Percentiles rank a stretch among this genome's conserved stretches.
Conservation (phyloP, 2,888 invertebrate genomes). For the Arenicola marina region DNA sequence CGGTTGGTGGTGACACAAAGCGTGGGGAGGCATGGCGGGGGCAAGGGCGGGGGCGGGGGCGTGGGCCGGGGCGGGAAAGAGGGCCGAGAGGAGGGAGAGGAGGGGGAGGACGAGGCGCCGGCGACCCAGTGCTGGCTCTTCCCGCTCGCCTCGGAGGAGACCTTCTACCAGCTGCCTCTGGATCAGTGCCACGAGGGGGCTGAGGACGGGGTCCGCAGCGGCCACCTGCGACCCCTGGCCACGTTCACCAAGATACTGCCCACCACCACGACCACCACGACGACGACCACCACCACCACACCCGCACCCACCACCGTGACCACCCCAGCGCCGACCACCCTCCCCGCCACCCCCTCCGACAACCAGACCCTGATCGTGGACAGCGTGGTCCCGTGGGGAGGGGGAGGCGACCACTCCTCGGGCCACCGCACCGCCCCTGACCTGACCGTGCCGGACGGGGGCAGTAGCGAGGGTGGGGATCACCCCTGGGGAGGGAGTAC, state of each 20-base stretch:
- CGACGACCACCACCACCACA: background rate
- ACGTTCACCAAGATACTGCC: background rate
- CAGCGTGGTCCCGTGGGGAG: no score
- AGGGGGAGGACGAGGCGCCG: conserved; percentile 11
- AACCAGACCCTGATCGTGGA: no score
- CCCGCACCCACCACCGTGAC: background rate
- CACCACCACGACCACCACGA: background rate
- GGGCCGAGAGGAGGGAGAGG: no score
- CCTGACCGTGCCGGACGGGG: no score
- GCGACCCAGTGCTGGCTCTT: conserved; percentile 22
- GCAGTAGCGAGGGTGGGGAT: no score
- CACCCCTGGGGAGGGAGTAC: no score
- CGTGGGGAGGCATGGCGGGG: no score
- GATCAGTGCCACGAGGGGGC: conserved; percentile 24
- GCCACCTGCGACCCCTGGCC: conserved; percentile 14
- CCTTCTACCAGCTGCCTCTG: conserved; percentile 22
- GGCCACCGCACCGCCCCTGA: no score
- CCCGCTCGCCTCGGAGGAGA: conserved; percentile 9
- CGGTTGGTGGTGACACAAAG: conserved; percentile 23
- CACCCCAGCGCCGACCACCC: background rate
- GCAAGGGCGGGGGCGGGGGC: no score
- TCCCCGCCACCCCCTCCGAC: no score
- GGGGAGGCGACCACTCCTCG: no score
- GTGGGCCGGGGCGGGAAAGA: no score
- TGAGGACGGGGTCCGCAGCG: conserved; percentile 11